A percentile compares a stretch with the other conserved stretches of the same genome.
Evolutionary conservation across 1,140 invertebrate genomes (phyloP).

Genomic region (Scaptomyza graminum): DNA sequence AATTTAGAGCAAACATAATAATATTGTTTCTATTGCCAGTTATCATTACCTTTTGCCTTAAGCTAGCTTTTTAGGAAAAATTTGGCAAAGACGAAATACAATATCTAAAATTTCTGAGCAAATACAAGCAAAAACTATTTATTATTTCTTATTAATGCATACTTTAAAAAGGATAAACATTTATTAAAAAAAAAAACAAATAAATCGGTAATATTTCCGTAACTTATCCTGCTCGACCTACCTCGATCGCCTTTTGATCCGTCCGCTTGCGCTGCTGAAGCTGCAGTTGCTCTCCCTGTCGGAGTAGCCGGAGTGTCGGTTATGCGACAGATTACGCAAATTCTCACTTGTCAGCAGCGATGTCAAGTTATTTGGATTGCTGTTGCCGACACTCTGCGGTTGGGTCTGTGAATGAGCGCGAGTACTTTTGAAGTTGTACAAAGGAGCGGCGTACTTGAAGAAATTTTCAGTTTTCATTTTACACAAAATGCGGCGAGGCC

Average conservation of each 20-base stretch:
- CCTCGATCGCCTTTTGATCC: constrained; percentile 65
- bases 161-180: no score
- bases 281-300: constrained; percentile 73
- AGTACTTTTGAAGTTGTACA: constrained; percentile 71
- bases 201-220: not conserved
- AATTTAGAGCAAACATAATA: no score
- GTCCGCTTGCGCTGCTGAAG: constrained; percentile 57
- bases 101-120: no score
- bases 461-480: constrained; percentile 83
- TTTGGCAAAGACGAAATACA: no score
- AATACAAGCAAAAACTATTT: no score
- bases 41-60: no score
- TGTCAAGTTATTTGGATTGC: constrained; percentile 44
- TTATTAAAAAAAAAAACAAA: no score
- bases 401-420: constrained; percentile 66
- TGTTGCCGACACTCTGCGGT: constrained; percentile 54
- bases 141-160: no score
- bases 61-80: no score
- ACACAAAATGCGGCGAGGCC: constrained; percentile 40
- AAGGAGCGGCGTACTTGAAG: constrained; percentile 72
- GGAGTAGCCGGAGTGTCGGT: constrained; percentile 52
- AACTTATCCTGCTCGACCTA: constrained; percentile 22
- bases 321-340: constrained; percentile 58
- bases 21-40: no score
- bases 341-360: constrained; percentile 64